These are phyloP conservation scores for Geothlypis trichas DNA, from an alignment of 2,113 vertebrate species.

Conservation along the genomic window DNA sequence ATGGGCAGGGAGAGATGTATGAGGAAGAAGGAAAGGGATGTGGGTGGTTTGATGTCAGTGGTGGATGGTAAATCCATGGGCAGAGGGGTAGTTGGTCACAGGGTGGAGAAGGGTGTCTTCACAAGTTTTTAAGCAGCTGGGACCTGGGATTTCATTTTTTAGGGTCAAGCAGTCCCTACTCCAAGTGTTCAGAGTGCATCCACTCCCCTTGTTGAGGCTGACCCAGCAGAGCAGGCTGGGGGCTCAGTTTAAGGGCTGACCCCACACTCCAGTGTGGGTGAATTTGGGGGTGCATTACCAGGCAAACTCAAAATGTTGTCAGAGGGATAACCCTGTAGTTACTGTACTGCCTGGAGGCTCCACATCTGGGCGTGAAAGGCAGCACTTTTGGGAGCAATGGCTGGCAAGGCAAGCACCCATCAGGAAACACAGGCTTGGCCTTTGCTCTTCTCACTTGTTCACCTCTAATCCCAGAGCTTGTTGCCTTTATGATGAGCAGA, in stretches of 20 bases:
- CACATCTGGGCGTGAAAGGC: neutral
- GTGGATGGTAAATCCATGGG: neutral
- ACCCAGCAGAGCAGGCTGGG: neutral
- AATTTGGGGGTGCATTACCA: neutral
- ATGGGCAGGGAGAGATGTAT: neutral
- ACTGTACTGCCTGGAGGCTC: neutral
- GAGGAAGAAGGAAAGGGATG: neutral
- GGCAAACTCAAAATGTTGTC: neutral
- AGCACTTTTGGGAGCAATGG: neutral
- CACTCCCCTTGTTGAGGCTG: neutral
- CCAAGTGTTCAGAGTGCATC: neutral
- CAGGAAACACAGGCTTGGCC: neutral
- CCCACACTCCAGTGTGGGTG: accelerated
- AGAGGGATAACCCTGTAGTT: neutral
- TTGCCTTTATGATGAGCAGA: neutral
- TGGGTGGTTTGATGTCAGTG: neutral
- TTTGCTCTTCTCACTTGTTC: neutral
- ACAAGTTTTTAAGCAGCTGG: neutral
- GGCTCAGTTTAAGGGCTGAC: neutral
- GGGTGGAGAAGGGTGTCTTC: neutral
- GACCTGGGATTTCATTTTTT: neutral
- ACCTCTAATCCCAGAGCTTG: neutral
- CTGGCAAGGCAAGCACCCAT: neutral
- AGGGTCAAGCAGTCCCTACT: neutral
- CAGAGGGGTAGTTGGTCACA: neutral